A percentile compares a stretch with the other conserved stretches of the same genome.
Evolutionary conservation across 2,113 vertebrate genomes (phyloP).

Genomic region (Porphyrio hochstetteri): DNA sequence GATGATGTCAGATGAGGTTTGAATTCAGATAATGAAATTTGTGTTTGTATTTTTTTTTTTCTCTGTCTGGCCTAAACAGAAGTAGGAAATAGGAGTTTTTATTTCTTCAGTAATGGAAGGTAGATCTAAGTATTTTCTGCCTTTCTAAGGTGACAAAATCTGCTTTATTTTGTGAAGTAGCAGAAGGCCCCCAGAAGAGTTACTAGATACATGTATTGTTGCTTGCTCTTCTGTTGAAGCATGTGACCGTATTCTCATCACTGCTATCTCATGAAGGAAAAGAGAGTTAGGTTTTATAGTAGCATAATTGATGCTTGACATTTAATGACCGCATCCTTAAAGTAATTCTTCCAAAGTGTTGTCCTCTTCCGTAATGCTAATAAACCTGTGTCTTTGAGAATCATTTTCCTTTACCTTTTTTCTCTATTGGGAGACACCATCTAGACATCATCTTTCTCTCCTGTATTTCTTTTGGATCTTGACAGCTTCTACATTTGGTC

Average conservation of each 20-base stretch:
- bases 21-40: not conserved
- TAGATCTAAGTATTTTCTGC: not conserved
- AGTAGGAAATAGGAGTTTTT: not conserved
- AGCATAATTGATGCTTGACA: not conserved
- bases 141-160: not conserved
- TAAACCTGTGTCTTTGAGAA: not conserved
- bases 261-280: not conserved
- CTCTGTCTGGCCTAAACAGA: not conserved
- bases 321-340: not conserved
- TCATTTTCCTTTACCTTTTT: not conserved
- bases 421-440: not conserved
- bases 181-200: not conserved
- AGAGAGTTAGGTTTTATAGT: not conserved
- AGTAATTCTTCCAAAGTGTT: not conserved
- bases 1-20: not conserved
- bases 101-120: not conserved
- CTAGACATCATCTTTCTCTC: constrained; percentile 7
- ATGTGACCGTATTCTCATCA: not conserved
- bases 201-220: not conserved
- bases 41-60: not conserved
- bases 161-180: not conserved
- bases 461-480: constrained; percentile 54
- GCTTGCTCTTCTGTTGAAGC: not conserved
- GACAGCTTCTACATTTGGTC: constrained; percentile 53
- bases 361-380: not conserved